phyloP scores from a whole-genome alignment of 2,113 vertebrate genomes.

The Zosterops japonicus region DNA sequence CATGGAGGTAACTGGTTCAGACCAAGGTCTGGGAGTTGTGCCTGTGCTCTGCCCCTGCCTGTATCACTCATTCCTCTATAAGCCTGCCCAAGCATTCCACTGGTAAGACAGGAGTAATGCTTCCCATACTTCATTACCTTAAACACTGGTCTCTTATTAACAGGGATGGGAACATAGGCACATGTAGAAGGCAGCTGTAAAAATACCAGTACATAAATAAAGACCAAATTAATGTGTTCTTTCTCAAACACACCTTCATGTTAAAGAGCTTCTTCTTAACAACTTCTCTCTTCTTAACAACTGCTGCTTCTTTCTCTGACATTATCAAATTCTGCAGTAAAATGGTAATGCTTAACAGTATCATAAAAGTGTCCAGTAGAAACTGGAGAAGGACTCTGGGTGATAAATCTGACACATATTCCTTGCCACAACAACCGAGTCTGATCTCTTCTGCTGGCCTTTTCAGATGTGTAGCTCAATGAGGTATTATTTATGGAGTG shows the following conservation, averaged over 20 bases:
- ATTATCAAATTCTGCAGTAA: constrained; percentile 18
- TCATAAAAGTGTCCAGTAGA: background rate
- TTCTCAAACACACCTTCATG: background rate
- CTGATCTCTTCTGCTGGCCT: background rate
- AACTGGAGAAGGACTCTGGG: background rate
- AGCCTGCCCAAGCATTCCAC: background rate
- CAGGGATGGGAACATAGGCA: background rate
- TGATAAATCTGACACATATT: background rate
- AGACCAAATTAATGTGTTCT: background rate
- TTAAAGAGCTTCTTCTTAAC: background rate
- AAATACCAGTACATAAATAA: constrained; percentile 22
- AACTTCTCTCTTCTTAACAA: background rate
- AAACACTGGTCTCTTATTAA: constrained; percentile 4
- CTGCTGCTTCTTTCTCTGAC: background rate
- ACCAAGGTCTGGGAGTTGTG: background rate
- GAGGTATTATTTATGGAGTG: constrained; percentile 23
- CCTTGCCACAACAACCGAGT: background rate
- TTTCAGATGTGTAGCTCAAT: background rate
- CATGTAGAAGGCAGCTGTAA: constrained; percentile 25
- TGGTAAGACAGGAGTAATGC: background rate
- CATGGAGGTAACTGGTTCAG: background rate
- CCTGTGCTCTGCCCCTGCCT: background rate
- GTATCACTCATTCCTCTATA: background rate
- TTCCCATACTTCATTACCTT: background rate
- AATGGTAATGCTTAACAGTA: background rate